Evolutionary conservation across 1,140 invertebrate genomes (phyloP), one percentile per base, ranked within the genome.

Genomic region (Anagrus nilaparvatae): DNA sequence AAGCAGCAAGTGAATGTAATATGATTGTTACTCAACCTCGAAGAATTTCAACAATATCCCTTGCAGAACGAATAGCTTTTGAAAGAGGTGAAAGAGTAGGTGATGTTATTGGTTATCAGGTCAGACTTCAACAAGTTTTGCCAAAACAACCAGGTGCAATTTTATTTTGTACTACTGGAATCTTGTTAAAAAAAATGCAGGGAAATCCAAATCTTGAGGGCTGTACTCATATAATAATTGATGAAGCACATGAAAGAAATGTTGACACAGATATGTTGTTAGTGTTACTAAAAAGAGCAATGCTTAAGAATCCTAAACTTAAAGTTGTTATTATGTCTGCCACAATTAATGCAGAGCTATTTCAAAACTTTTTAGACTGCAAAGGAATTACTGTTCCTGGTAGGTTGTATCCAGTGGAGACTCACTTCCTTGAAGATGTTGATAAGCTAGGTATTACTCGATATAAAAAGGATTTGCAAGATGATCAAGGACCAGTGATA

Each of bases 1-100:
- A 48, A 20, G 19, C 51, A 65, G 47, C 72, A 67, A 18, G 48
- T 0, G 36, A 69, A 37, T 78, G 75, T 55, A 82, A 81, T 51
- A 91, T 97, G 54, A 77, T 92, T 23, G 81, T 91, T 18, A 88
- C 90, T 0, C 88, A 97, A 59, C 93, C 94, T 0, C 73, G 93
- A 7, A 76, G 85, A 56, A 84, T 98, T 48, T 87, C 91, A 16
- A 88, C 93, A 3, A 81, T 95, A 13, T 85, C 85, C 33, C 76
- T 97, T 23, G 83, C 93, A 4, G 73, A 85, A 49, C 73, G 88
- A 52, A 84, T 97, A 16, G 83, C 87, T 40, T 58, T 73, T 27
- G 91, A 97, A 65, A 75, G 87, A 60, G 64, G 75, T 28, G 89
- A 87, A 74, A 55, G 75, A 51, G 53, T 90, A 32, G 88, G 92